Base-by-base conservation (phyloP, 2,113 vertebrate genomes). In the Anoura caudifer region DNA sequence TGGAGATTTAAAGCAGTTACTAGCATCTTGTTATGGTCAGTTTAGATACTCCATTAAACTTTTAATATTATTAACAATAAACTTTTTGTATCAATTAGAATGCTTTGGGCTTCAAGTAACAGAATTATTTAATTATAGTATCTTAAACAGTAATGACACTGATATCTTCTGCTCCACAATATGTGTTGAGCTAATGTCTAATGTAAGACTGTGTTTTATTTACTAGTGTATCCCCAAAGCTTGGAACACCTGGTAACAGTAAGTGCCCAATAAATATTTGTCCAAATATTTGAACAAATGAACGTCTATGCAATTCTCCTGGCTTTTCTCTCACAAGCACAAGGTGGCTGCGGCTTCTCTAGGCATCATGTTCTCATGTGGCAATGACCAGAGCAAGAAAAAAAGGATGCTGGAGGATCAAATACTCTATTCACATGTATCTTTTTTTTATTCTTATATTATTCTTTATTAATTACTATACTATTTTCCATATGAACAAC, bases 1-100 rank as follows among this genome's bases (percentile, higher is more conserved):
- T 82, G 22, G 7, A 4, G 33, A 77, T 87, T 67, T 15, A 24
- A 70, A 26, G 13, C 86, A 70, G 20, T 76, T 76, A 54, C 38
- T 50, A 94, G 43, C 1, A 67, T 59, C 15, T 76, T n/a, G 47
- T 65, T 96, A 17, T 31, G 65, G n/a, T 87, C 33, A 94, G 33
- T 61, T 50, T 76, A 63, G 12, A 43, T 61, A 43, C 5, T 36
- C 81, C 12, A 47, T 76, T 69, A 54, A 86, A 3, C 14, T 76
- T 91, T 87, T 79, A 61, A 92, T 80, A 69, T 43, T 88, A 79
- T 33, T 80, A 73, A 86, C 65, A 80, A 75, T 59, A 86, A 79
- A 67, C 2, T 0, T 75, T 84, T 80, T 43, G 43, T 79, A 43
- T 88, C n/a, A 84, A 15, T 80, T 52, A 85, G 54, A 91, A 88